Base-by-base conservation (phyloP, 2,113 vertebrate species). In the Himantopus leucocephalus region DNA sequence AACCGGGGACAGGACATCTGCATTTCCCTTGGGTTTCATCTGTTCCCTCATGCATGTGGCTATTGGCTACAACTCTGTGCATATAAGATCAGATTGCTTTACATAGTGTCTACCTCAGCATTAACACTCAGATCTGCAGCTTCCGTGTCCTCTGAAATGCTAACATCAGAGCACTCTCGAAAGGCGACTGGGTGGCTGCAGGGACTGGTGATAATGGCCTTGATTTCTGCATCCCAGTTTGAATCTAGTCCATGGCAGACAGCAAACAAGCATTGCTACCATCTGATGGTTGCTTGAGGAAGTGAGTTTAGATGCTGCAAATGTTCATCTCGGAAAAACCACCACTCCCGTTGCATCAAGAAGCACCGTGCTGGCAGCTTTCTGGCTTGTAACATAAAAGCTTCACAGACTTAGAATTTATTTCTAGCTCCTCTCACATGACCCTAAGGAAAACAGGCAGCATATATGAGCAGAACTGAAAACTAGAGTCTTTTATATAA, bases 251-350 rank as follows among this genome's bases (percentile, higher is more conserved):
- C 70, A 71, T 75, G 43, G 88, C 64, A 95, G 85, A 74, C 12
- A 95, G 94, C 95, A 96, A 97, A 94, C 97, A 96, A 95, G 96
- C 96, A 96, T 96, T 97, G 96, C 96, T 97, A 97, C 96, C 96
- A 96, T 95, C 95, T 96, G 92, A 96, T 96, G 92, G 96, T 94
- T 96, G 96, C 96, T 95, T 86, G 64, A 39, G 95, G 96, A 97
- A 97, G 90, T 96, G 96, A 96, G 95, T 96, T 95, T 89, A 85
- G 93, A 94, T 85, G 86, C 91, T 94, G 91, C 48, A 85, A 96
- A 71, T 85, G 47, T 30, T 95, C 45, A 15, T 88, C 71, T 93
- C 67, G 0, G 92, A 56, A 71, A 87, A 90, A 41, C 4, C 70
- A 80, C 50, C 43, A 12, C 52, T 95, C 80, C 35, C 6, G 1